A percentile compares a stretch with the other conserved stretches of the same genome.
Conservation (phyloP, 2,888 invertebrate genomes). For the Morinoia aosen region DNA sequence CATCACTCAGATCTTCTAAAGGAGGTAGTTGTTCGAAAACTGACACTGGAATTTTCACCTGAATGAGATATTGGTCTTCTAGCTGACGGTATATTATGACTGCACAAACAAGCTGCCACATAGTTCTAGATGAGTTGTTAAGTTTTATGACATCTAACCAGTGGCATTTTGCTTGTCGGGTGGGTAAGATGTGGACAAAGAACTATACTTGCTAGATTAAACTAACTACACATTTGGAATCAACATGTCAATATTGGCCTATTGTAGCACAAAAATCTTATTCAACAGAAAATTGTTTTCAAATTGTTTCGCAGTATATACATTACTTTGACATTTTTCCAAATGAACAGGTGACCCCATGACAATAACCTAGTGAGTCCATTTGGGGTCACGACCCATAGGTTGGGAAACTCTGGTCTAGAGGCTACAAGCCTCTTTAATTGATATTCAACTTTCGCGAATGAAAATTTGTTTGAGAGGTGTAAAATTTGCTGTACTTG, state of each 20-base stretch:
- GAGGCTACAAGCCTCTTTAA: no score
- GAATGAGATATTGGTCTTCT: conserved; percentile 64
- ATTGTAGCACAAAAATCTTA: not conserved
- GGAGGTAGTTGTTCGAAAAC: not conserved
- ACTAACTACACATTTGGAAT: not conserved
- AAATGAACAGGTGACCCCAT: no score
- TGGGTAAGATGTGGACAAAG: not conserved
- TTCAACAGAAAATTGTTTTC: not conserved
- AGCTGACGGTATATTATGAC: conserved; percentile 62
- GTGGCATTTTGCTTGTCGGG: not conserved
- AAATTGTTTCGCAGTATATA: not conserved
- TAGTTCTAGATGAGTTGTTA: not conserved
- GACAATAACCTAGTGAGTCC: no score
- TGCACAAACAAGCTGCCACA: not conserved
- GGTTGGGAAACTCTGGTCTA: no score
- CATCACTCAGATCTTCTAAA: no score
- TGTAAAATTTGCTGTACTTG: no score
- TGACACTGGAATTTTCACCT: conserved; percentile 63
- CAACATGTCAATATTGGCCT: not conserved
- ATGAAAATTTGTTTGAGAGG: no score
- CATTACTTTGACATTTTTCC: no score
- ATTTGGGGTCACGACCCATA: no score
- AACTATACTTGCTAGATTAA: not conserved
- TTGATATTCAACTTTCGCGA: no score
- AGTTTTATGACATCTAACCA: not conserved